These are phyloP conservation scores for Esox niger DNA, from an alignment of 2,113 vertebrate species.

Conservation along the genomic window DNA sequence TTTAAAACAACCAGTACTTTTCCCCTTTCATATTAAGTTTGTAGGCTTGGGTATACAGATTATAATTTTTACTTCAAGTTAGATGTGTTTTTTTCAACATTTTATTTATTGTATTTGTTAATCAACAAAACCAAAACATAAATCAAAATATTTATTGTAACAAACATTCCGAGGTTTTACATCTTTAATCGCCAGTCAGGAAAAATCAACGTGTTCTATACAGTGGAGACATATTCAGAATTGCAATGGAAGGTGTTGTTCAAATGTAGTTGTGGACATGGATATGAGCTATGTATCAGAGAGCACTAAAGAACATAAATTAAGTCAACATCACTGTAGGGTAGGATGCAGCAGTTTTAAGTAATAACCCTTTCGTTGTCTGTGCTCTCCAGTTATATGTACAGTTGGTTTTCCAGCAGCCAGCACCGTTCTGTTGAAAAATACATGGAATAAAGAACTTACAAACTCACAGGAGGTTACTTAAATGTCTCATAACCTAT, in stretches of 20 bases:
- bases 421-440: conserved; percentile 49
- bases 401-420: conserved; percentile 61
- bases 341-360: conserved; percentile 32
- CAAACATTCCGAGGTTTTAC: conserved; percentile 63
- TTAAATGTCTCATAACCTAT: not conserved
- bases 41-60: no score
- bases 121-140: conserved; percentile 45
- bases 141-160: conserved; percentile 68
- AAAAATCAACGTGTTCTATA: conserved; percentile 35
- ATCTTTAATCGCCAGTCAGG: conserved; percentile 40
- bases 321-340: conserved; percentile 36
- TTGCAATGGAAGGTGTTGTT: conserved; percentile 14
- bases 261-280: conserved; percentile 47
- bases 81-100: no score
- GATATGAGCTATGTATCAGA: conserved; percentile 44
- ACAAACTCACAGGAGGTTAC: not conserved
- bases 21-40: no score
- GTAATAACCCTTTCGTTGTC: conserved; percentile 33
- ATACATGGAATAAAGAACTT: not conserved
- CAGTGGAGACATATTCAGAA: conserved; percentile 22
- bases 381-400: conserved; percentile 55
- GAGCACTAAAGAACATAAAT: conserved; percentile 9
- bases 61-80: no score
- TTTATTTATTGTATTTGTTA: not conserved
- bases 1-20: no score